Percentiles rank a stretch among this genome's conserved stretches.
Conservation (phyloP, 1,140 invertebrate genomes). For the Parapsyche elsis region DNA sequence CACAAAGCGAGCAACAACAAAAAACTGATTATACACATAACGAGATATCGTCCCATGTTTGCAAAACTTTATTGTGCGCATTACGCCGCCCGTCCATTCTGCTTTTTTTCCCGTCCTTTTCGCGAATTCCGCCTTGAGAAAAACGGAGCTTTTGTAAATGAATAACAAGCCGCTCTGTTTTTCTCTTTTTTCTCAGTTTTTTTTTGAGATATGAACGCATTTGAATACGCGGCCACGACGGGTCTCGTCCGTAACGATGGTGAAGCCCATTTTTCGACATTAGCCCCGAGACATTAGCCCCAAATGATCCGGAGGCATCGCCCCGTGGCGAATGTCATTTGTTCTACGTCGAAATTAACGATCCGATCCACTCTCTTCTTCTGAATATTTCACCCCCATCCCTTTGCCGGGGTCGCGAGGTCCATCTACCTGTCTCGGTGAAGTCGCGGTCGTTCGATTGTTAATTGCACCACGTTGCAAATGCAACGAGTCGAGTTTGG, state of each 20-base stretch:
- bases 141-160: constrained; percentile 19
- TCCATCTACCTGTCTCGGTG: neutral
- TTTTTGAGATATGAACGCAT: constrained; percentile 34
- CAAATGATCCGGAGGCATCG: constrained; percentile 47
- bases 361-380: constrained; percentile 40
- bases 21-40: constrained; percentile 10
- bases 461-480: constrained; percentile 2
- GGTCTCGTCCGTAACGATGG: constrained; percentile 36
- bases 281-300: constrained; percentile 46
- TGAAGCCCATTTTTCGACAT: constrained; percentile 40
- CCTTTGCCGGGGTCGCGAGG: too few species aligned
- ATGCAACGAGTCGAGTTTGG: neutral
- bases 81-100: neutral
- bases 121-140: neutral
- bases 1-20: too few species aligned
- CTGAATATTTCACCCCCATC: neutral
- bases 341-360: constrained; percentile 47
- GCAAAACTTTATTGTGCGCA: constrained; percentile 32
- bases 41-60: constrained; percentile 30
- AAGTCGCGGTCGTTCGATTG: neutral
- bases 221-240: constrained; percentile 14
- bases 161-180: neutral
- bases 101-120: neutral
- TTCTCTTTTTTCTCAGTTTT: neutral
- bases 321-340: constrained; percentile 45